Base-by-base conservation (phyloP, 92 coral and sea anemone genomes). In the Palythoa grandis region DNA sequence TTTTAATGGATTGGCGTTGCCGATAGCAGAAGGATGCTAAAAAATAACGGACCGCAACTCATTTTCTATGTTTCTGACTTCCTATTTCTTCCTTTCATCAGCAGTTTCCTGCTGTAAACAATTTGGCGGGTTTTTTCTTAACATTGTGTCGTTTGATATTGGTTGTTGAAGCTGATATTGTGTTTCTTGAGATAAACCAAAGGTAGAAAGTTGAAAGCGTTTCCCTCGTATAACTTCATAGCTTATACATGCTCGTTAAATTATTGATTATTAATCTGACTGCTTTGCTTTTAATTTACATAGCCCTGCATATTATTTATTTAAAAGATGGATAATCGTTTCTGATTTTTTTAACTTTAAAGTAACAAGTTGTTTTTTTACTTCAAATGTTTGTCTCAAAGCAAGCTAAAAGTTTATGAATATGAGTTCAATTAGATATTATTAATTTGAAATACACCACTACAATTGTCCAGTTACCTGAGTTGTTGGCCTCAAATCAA, bases 401-500 rank as follows among this genome's bases (percentile, higher is more conserved):
- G 22, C 15, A 11, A 24, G 17, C 15, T 13, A 54, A 29, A 40
- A 15, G 39, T 39, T 66, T 23, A 40, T 25, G 19, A 25, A 1
- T 43, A 43, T 4, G 7, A 43, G 50, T 43, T 43, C 0, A 5
- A 47, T 8, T 15, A 65, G 7, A 15, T 4, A 1, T 24, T 80
- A n/a, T 43, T 63, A 67, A 15, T 20, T 14, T 80, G 56, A 68
- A 17, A 39, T 53, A 23, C 15, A 11, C 22, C 22, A 47, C 23
- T 10, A 40, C 13, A 38, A 22, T 80, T 20, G 29, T 78, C 19
- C 24, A 20, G 17, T 65, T 80, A 80, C 85, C 72, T 80, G 74
- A 48, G 38, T 80, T 57, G 63, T 63, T 7, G 77, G 53, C 15
- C 78, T 82, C 22, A 83, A 22, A 7, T 88, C 89, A 71, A 91